phyloP scores from a whole-genome alignment of 2,888 invertebrate species.

The Crossocerus cetratus region DNA sequence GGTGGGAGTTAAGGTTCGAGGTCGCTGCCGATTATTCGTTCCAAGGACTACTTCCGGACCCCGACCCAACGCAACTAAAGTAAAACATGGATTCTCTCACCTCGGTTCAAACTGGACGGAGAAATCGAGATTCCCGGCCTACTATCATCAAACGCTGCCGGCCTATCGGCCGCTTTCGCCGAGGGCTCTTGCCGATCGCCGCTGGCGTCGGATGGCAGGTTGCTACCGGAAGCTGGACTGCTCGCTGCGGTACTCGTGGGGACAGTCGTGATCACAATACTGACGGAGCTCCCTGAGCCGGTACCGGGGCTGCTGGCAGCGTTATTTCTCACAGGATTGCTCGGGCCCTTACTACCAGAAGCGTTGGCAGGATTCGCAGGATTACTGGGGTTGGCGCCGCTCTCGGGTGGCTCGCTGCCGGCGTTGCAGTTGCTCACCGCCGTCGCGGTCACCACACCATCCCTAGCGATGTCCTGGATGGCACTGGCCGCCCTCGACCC shows the following conservation, averaged over 20 bases:
- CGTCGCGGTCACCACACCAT: conserved; percentile 82
- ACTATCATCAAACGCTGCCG: conserved; percentile 67
- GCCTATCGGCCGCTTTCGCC: conserved; percentile 70
- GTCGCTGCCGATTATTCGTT: too few relatives aligned
- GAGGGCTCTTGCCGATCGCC: conserved; percentile 64
- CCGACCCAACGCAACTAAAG: too few relatives aligned
- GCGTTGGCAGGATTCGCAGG: conserved; percentile 44
- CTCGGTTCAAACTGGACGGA: conserved; percentile 87
- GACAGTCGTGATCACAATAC: conserved; percentile 63
- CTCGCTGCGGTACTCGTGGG: conserved; percentile 66
- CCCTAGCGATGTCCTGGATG: conserved; percentile 86
- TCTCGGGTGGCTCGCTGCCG: conserved; percentile 60
- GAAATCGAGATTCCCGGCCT: conserved; percentile 80
- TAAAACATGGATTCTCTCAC: conserved; percentile 78
- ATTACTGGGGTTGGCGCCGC: conserved; percentile 71
- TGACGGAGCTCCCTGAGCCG: conserved; percentile 42
- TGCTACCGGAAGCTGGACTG: conserved; percentile 64
- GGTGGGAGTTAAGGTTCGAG: too few relatives aligned
- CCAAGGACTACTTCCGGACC: too few relatives aligned
- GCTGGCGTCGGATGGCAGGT: conserved; percentile 64
- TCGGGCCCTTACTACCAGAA: conserved; percentile 47
- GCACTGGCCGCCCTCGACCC: conserved; percentile 90
- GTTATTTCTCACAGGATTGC: conserved; percentile 30
- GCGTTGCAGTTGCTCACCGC: conserved; percentile 77
- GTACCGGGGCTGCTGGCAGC: conserved; percentile 28